phyloP scores from a whole-genome alignment of 1,140 invertebrate species.

The Doryteuthis pealeii region DNA sequence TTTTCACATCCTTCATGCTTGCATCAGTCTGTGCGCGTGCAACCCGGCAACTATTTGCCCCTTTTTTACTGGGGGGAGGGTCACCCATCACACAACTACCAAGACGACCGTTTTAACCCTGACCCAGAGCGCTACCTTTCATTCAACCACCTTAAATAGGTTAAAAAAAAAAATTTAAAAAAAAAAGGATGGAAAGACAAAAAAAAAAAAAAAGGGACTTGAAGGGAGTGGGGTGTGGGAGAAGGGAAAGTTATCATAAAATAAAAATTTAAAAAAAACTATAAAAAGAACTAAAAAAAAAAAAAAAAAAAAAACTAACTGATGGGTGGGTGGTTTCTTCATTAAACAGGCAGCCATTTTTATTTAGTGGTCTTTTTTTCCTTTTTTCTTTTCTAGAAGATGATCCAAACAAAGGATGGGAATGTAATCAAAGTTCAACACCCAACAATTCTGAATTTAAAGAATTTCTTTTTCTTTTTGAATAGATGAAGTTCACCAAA shows the following conservation, averaged over 20 bases:
- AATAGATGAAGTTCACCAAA: too few relatives aligned
- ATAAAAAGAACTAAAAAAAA: too few relatives aligned
- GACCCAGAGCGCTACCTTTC: not conserved
- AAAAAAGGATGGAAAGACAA: not conserved
- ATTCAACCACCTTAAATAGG: not conserved
- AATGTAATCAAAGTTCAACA: not conserved
- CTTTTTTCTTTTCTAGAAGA: not conserved
- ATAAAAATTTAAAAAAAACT: too few relatives aligned
- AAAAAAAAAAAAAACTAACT: too few relatives aligned
- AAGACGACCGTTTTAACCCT: not conserved
- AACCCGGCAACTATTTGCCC: not conserved
- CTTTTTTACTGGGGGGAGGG: too few relatives aligned
- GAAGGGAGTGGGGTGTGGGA: not conserved
- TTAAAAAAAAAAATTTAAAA: not conserved
- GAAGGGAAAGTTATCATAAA: not conserved
- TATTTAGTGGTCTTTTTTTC: not conserved
- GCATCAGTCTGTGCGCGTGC: not conserved
- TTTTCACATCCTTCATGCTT: slow-evolving; percentile 4
- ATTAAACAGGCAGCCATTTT: not conserved
- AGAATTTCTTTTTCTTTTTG: too few relatives aligned
- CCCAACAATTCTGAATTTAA: too few relatives aligned
- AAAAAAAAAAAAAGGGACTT: not conserved
- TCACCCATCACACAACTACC: not conserved
- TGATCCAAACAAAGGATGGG: not conserved
- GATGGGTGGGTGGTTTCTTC: not conserved